Evolutionary conservation across 2,797 vertebrate genomes (phyloP).

Genomic region (Monodelphis domestica): DNA sequence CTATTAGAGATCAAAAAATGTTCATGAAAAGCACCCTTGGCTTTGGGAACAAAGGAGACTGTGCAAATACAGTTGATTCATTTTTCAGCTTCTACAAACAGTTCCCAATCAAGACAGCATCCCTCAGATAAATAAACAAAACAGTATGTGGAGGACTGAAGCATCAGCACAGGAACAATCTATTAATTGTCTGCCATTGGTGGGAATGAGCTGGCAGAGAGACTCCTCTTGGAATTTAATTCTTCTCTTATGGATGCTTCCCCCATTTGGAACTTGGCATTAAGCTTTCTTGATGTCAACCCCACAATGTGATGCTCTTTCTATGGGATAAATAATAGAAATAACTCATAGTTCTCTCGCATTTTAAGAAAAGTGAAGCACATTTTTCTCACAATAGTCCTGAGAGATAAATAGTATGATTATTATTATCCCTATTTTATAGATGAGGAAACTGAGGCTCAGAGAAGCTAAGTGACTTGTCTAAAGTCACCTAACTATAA

Average conservation of each 20-base stretch:
- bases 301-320: not conserved
- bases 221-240: not conserved
- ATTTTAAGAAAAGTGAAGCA: not conserved
- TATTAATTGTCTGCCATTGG: constrained; percentile 21
- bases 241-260: not conserved
- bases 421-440: not conserved
- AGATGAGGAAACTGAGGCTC: not conserved
- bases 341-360: not conserved
- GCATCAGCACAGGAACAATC: constrained; percentile 21
- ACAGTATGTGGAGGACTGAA: constrained; percentile 9
- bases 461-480: not conserved
- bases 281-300: not conserved
- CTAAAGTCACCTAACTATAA: not conserved
- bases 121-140: constrained; percentile 25
- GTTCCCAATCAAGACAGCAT: constrained; percentile 21
- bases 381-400: not conserved
- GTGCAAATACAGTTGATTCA: constrained; percentile 23
- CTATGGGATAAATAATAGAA: not conserved
- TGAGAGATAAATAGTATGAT: not conserved
- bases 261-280: not conserved
- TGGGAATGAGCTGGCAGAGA: not conserved
- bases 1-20: constrained; percentile 46
- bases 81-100: constrained; percentile 48
- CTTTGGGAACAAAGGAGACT: constrained; percentile 42
- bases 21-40: constrained; percentile 55